phyloP scores from a whole-genome alignment of 2,888 invertebrate genomes.

The Nycteola revayana region DNA sequence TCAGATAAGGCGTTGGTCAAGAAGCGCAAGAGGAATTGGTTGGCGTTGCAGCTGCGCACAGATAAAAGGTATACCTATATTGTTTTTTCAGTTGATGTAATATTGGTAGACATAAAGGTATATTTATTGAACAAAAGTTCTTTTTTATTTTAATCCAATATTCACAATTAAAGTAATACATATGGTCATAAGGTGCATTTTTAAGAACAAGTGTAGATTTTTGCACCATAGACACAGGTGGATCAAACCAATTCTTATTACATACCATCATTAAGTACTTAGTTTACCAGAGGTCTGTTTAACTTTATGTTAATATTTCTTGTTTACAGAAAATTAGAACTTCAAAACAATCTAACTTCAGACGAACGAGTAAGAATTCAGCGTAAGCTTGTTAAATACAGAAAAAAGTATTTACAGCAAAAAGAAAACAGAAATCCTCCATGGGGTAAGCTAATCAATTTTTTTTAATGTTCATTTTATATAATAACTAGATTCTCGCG shows the following conservation, averaged over 20 bases:
- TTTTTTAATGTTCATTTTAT: too few species aligned
- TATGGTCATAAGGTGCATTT: too few species aligned
- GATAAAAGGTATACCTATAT: constrained; percentile 85
- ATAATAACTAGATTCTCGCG: too few species aligned
- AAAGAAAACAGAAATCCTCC: constrained; percentile 89
- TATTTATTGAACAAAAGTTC: too few species aligned
- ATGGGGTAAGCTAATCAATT: constrained; percentile 91
- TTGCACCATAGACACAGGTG: too few species aligned
- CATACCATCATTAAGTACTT: too few species aligned
- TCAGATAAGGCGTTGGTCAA: constrained; percentile 94
- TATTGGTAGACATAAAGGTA: too few species aligned
- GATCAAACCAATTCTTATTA: neutral
- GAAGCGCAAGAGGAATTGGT: constrained; percentile 90
- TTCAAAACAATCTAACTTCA: constrained; percentile 83
- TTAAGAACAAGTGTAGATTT: too few species aligned
- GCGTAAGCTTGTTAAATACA: constrained; percentile 91
- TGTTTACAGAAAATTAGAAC: constrained; percentile 82
- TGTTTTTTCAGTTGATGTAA: too few species aligned
- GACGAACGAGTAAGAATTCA: constrained; percentile 89
- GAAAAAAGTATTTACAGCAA: constrained; percentile 89
- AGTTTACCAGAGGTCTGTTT: neutral
- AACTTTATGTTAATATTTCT: too few species aligned
- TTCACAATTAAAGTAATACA: too few species aligned
- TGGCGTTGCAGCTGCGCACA: constrained; percentile 91
- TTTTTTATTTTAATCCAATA: too few species aligned